These are phyloP conservation scores for Platanista minor DNA, from an alignment of 2,113 vertebrate genomes.

Conservation along the genomic window DNA sequence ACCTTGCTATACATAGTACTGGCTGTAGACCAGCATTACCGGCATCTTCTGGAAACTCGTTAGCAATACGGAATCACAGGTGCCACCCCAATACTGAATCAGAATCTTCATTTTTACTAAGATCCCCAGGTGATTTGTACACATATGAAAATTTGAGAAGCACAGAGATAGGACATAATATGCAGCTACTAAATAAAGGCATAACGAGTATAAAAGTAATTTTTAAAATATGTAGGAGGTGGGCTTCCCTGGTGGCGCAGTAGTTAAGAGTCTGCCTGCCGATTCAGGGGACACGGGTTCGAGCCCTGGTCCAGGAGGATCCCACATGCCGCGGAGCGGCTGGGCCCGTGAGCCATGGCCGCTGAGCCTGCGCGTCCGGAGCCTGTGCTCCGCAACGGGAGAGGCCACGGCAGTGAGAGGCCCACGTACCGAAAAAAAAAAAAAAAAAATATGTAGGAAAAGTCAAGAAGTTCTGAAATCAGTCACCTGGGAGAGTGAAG, in stretches of 20 bases:
- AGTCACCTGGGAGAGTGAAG: background rate
- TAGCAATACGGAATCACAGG: accelerated
- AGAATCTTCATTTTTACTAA: background rate
- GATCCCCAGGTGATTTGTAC: background rate
- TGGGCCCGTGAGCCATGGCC: no score
- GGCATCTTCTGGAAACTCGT: background rate
- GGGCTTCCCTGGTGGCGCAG: no score
- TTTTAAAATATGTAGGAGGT: background rate
- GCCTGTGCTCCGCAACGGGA: no score
- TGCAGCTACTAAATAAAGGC: background rate
- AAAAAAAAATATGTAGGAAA: background rate
- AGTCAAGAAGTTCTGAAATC: background rate
- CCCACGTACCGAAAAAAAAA: no score
- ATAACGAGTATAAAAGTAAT: background rate
- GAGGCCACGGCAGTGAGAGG: no score
- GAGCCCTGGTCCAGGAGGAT: no score
- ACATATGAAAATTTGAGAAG: background rate
- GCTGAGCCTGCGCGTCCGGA: no score
- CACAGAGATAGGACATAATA: background rate
- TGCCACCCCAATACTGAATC: background rate
- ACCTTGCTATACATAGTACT: accelerated
- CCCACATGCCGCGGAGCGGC: no score
- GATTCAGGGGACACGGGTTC: no score
- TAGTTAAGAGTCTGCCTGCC: no score
- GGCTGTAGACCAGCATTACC: background rate